Evolutionary conservation across 2,113 vertebrate genomes (phyloP), one percentile per base, ranked within the genome.

Genomic region (Spilogale gracilis): DNA sequence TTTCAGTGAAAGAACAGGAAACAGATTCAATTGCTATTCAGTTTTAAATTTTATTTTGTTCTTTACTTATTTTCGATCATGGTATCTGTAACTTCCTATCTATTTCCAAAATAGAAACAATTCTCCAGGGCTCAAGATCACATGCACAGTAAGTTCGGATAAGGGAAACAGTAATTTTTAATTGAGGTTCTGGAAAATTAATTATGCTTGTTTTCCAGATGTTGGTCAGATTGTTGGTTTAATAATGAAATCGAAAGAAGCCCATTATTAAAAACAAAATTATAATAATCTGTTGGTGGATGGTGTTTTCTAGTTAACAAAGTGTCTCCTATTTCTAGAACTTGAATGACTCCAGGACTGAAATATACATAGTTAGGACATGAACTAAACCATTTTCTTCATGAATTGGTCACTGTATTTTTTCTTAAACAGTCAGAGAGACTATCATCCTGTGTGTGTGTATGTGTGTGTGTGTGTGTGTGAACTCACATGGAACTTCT

Each of bases 201-300:
- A 97, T 94, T 54, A 76, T 96, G 96, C 91, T 58, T 48, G 61
- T 50, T 91, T 98, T 93, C 97, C 96, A 98, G 98, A 98, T 98
- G 97, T 98, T 95, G 89, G 95, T 97, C 50, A 69, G 60, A 4
- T 98, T 98, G 97, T 98, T 98, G 96, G 95, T 90, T 98, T 98
- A 98, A 98, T 98, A 98, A 95, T 97, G 88, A 96, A 97, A 97
- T 97, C 93, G 98, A 89, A 97, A 98, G 91, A 88, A 96, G 80
- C 97, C 93, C 76, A 98, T 98, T 98, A 98, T 95, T 97, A 84
- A 98, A 95, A 98, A 96, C 95, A 97, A 98, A 96, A 98, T 97
- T 91, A 97, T 83, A 97, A 93, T 91, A 90, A 88, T 94, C 87
- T 91, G 96, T 81, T 94, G 71, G 90, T 97, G 93, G 97, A 97